A percentile compares a stretch with the other conserved stretches of the same genome.
Evolutionary conservation across 2,797 vertebrate genomes (phyloP).

Genomic region (Notamacropus eugenii): DNA sequence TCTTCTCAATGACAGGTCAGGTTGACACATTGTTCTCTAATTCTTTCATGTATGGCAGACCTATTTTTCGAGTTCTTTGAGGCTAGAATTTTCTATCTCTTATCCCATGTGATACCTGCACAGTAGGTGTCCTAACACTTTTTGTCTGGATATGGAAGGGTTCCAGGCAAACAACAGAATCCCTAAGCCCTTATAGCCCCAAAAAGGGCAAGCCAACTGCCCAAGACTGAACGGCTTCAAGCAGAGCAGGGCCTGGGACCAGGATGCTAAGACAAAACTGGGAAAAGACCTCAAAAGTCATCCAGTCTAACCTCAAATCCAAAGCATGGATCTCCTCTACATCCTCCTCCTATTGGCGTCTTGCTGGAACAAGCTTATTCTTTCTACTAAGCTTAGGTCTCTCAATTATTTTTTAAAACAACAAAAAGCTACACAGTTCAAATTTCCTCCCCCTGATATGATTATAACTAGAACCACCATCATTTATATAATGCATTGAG

Average conservation of each 20-base stretch:
- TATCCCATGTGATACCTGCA: not conserved
- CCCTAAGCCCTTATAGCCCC: not conserved
- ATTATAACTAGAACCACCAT: not conserved
- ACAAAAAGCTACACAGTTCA: not conserved
- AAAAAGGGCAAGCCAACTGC: not conserved
- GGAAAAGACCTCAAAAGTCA: not conserved
- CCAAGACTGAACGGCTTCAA: not conserved
- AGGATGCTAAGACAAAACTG: not conserved
- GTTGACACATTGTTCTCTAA: not conserved
- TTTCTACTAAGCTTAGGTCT: not conserved
- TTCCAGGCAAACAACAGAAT: not conserved
- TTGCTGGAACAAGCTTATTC: not conserved
- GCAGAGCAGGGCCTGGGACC: not conserved
- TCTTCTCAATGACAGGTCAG: not conserved
- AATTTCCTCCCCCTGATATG: not conserved
- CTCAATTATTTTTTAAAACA: not conserved
- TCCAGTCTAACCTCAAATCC: not conserved
- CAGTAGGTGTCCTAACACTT: not conserved
- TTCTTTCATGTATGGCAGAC: not conserved
- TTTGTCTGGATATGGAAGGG: not conserved
- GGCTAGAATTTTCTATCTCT: not conserved
- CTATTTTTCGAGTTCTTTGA: not conserved
- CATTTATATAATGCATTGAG: not conserved
- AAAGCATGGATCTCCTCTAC: not conserved
- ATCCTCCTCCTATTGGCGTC: not conserved